phyloP scores from a whole-genome alignment of 2,797 vertebrate genomes.

The Xiphorhynchus erythropygius region DNA sequence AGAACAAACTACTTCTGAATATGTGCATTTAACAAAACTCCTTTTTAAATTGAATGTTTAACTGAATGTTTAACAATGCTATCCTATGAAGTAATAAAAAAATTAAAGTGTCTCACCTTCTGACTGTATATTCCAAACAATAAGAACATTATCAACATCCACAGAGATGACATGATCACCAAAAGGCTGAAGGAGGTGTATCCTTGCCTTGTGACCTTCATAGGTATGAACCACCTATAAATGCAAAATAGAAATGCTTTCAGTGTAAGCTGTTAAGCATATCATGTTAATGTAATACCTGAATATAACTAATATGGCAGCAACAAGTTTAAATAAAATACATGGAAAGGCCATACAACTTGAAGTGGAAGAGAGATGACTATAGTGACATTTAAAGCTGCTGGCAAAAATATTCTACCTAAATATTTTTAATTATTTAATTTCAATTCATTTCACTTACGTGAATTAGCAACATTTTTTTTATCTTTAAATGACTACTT shows the following conservation, averaged over 20 bases:
- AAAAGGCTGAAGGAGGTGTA: conserved; percentile 89
- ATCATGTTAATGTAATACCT: not conserved
- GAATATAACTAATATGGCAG: not conserved
- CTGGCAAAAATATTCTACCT: not conserved
- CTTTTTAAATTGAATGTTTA: not conserved
- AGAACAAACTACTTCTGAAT: not conserved
- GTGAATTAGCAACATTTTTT: not conserved
- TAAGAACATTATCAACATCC: conserved; percentile 84
- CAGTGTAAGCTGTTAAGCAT: not conserved
- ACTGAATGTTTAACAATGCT: not conserved
- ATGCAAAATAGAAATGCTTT: conserved; percentile 17
- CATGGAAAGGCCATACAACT: not conserved
- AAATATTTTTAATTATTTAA: not conserved
- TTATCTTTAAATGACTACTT: not conserved
- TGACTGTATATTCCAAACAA: conserved; percentile 89
- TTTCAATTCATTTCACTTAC: not conserved
- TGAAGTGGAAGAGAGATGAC: not conserved
- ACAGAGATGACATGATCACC: conserved; percentile 93
- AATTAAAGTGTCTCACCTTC: conserved; percentile 77
- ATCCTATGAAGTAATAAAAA: not conserved
- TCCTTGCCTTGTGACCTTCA: conserved; percentile 86
- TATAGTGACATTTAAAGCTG: not conserved
- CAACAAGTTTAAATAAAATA: not conserved
- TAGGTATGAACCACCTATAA: conserved; percentile 88
- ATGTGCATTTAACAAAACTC: fast-evolving